Conservation (phyloP, 2,797 vertebrate genomes). For the Tachyglossus aculeatus region DNA sequence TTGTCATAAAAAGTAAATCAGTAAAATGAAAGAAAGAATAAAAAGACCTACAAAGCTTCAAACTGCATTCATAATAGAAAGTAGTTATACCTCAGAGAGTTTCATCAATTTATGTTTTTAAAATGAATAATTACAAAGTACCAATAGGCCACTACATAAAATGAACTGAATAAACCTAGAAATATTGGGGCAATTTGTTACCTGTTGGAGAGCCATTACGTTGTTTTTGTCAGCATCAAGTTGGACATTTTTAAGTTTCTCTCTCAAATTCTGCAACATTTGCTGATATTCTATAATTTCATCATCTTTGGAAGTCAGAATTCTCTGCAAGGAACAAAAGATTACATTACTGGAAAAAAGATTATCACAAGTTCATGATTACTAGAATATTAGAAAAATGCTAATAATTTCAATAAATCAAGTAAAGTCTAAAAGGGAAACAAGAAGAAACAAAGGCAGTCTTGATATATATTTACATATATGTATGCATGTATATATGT, state of each 20-base stretch:
- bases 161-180: background rate
- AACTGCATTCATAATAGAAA: no score
- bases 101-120: no score
- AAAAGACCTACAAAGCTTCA: no score
- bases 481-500: background rate
- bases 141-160: background rate
- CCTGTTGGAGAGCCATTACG: constrained; percentile 90
- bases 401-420: background rate
- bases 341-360: background rate
- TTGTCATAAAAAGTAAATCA: constrained; percentile 60
- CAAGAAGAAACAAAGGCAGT: no score
- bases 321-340: constrained; percentile 74
- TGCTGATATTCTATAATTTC: constrained; percentile 91
- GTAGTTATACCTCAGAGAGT: no score
- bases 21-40: constrained; percentile 40
- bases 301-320: constrained; percentile 90
- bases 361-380: no score
- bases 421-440: background rate
- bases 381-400: no score
- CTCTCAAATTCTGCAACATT: constrained; percentile 86
- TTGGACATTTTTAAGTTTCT: constrained; percentile 86
- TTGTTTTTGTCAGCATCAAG: constrained; percentile 92
- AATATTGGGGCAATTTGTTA: constrained; percentile 49
- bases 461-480: background rate
- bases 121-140: background rate